Base-by-base conservation (phyloP, 2,888 invertebrate genomes). In the Anoncus sp. region DNA sequence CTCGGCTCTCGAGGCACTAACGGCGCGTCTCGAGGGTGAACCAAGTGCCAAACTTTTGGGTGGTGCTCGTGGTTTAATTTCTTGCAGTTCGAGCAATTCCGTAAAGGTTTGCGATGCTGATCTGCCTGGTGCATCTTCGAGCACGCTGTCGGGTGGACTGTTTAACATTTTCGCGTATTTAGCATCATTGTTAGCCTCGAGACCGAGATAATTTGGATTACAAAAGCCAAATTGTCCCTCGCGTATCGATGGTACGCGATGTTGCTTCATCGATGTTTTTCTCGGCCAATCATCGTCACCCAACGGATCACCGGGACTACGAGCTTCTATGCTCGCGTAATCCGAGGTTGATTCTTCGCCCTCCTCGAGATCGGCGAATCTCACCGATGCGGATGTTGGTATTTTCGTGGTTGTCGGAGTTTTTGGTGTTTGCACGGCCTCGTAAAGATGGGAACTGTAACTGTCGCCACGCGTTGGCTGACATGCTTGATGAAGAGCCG, bases 141-240 rank as follows among this genome's bases (percentile, higher is more conserved):
- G 91, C 4, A 94, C 93, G 69, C 94, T 94, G 85, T 95, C 95
- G 0, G 95, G 95, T 2, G 93, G 93, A 59, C 95, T 95, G 84
- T 93, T 93, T 53, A 93, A 86, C 74, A 92, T 86, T 81, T 92
- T 92, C 0, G 92, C 92, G 82, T 91, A 92, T 45, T 89, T 90
- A 0, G 87, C 81, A 31, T 89, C 88, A n/a, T 88, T 83, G 66
- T 82, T 85, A 7, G 83, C 83, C 82, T 95, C 95, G 6, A 95
- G 93, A 0, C 95, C 95, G 82, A 95, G 90, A 87, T 96, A 96
- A 89, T 96, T 96, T 4, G 96, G 96, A 89, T 96, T 96, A 86
- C 95, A 95, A 90, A 96, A 96, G 1, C 96, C 95, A 72, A 94
- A 94, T 7, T 93, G 93, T 1, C 93, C 92, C 57, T 92, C 92